Percentiles rank a stretch among this genome's conserved stretches.
phyloP scores from a whole-genome alignment of 2,888 invertebrate genomes.

The Tipula lateralis region DNA sequence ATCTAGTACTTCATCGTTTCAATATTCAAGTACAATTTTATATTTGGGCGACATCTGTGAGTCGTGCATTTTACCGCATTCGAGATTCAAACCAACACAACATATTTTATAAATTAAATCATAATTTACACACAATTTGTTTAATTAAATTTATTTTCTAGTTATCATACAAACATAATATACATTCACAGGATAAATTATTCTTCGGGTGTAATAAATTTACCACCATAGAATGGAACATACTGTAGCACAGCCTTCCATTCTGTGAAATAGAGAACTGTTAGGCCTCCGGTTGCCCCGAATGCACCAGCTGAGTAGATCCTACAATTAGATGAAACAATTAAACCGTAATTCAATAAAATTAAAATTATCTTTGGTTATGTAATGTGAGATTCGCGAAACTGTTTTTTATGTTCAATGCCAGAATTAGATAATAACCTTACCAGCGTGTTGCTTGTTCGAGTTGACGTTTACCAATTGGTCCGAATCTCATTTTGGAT shows the following conservation, averaged over 20 bases:
- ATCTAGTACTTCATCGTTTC: background rate
- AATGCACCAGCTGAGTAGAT: slow-evolving; percentile 58
- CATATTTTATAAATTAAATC: background rate
- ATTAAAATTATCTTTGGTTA: background rate
- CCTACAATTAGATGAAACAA: slow-evolving; percentile 50
- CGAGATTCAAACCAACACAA: background rate
- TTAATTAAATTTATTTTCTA: background rate
- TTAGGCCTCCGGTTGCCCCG: slow-evolving; percentile 60
- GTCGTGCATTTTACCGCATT: background rate
- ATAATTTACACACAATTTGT: background rate
- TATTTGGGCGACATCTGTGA: background rate
- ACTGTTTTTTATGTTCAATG: background rate
- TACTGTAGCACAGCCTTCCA: slow-evolving; percentile 69
- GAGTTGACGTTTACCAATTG: slow-evolving; percentile 58
- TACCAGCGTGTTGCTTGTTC: slow-evolving; percentile 53
- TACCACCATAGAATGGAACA: slow-evolving; percentile 71
- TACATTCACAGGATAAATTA: slow-evolving; percentile 11
- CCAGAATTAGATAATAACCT: slow-evolving; percentile 38
- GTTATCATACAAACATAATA: slow-evolving; percentile 2
- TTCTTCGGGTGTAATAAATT: slow-evolving; percentile 52
- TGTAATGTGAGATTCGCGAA: background rate
- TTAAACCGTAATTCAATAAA: background rate
- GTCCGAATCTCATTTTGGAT: background rate
- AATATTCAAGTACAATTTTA: background rate
- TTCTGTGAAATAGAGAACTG: slow-evolving; percentile 68